Conservation (phyloP, 2,113 vertebrate genomes). For the Ibidorhyncha struthersii region DNA sequence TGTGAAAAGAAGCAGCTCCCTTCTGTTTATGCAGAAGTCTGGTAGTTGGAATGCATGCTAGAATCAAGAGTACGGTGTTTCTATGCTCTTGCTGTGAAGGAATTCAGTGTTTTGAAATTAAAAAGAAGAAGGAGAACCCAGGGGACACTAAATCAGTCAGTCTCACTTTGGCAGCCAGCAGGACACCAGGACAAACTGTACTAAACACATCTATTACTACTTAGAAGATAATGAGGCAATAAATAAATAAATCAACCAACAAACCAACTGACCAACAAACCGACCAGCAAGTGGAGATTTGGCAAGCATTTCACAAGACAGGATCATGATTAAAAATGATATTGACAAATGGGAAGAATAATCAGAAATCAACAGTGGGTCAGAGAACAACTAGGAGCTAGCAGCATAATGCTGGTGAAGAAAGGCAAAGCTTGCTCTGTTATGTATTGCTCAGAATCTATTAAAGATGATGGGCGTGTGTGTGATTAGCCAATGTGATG, state of each 20-base stretch:
- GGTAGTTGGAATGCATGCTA: neutral
- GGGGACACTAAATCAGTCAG: neutral
- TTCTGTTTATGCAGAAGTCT: neutral
- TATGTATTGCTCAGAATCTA: neutral
- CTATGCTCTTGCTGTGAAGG: neutral
- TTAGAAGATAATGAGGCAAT: neutral
- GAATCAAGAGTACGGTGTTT: neutral
- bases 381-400: neutral
- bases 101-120: neutral
- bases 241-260: neutral
- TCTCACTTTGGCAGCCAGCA: neutral
- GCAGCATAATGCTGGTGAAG: neutral
- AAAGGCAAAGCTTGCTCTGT: neutral
- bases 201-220: neutral
- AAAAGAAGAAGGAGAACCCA: neutral
- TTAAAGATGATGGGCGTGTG: neutral
- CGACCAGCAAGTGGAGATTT: neutral
- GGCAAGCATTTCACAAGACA: neutral
- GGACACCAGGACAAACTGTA: neutral
- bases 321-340: neutral
- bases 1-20: neutral
- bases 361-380: neutral
- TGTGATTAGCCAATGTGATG: neutral
- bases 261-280: neutral
- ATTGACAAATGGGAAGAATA: neutral